These are phyloP conservation scores for Phalanger gymnotis DNA, from an alignment of 2,797 vertebrate genomes.

Conservation along the genomic window DNA sequence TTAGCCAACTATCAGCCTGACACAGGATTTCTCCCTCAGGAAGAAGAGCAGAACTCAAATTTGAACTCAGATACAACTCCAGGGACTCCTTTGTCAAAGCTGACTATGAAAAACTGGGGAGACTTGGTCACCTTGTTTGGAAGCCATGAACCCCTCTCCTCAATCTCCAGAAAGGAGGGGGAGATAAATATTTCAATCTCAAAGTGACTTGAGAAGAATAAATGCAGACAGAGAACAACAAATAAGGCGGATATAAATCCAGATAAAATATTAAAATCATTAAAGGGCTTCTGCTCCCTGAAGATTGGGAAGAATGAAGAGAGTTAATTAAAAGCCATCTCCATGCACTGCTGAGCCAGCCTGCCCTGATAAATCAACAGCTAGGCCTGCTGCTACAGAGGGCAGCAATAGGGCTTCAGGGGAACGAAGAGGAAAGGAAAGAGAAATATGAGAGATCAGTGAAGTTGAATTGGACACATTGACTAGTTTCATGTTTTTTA, in stretches of 20 bases:
- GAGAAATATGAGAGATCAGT: neutral
- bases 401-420: constrained; percentile 75
- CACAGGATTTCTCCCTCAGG: constrained; percentile 32
- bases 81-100: neutral
- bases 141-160: constrained; percentile 55
- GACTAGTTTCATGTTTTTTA: constrained; percentile 68
- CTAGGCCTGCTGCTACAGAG: constrained; percentile 77
- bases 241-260: constrained; percentile 84
- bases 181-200: constrained; percentile 74
- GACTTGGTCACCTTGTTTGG: constrained; percentile 12
- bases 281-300: constrained; percentile 86
- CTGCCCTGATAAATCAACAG: constrained; percentile 85
- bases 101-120: neutral
- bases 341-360: constrained; percentile 84
- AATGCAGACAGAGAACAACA: constrained; percentile 82
- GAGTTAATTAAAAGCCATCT: constrained; percentile 89
- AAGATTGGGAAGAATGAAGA: constrained; percentile 86
- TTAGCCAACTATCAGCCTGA: constrained; percentile 29
- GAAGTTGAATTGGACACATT: constrained; percentile 36
- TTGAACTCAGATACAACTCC: constrained; percentile 31
- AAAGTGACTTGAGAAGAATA: constrained; percentile 77
- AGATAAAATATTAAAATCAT: constrained; percentile 88
- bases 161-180: constrained; percentile 17
- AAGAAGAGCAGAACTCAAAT: constrained; percentile 5
- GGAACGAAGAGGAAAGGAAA: constrained; percentile 9